These are phyloP conservation scores for Heptranchias perlo DNA, from an alignment of 2,113 vertebrate genomes.

Conservation along the genomic window DNA sequence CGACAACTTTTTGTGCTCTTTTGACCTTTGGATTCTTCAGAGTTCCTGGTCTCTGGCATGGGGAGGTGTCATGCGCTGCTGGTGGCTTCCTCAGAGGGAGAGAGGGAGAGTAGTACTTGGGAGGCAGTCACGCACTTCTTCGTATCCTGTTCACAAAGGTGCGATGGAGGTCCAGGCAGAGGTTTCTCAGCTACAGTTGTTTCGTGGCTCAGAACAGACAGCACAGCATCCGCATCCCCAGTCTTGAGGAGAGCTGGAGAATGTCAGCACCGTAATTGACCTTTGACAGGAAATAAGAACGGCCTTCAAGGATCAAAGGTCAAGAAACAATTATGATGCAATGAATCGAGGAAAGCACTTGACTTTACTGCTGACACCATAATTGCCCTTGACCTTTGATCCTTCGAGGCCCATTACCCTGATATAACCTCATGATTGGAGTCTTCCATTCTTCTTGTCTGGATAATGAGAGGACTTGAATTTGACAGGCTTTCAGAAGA, in stretches of 20 bases:
- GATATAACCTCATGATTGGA: not conserved
- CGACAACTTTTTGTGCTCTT: not conserved
- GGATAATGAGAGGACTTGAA: not conserved
- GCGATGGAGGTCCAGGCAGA: not conserved
- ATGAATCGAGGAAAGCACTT: not conserved
- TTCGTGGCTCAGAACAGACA: not conserved
- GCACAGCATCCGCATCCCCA: not conserved
- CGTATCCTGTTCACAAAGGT: not conserved
- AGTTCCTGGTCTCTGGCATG: not conserved
- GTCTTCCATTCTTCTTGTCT: not conserved
- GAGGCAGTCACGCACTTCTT: not conserved
- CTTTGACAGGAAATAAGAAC: not conserved
- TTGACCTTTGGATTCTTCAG: not conserved
- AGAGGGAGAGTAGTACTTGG: not conserved
- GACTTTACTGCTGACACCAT: not conserved
- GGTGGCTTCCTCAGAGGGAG: too few relatives aligned
- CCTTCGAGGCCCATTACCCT: not conserved
- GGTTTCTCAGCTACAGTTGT: not conserved
- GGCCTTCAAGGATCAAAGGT: not conserved
- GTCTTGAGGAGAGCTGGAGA: not conserved
- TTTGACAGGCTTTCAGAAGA: not conserved
- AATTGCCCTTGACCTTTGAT: conserved; percentile 6
- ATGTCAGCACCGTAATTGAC: not conserved
- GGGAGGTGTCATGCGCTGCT: not conserved
- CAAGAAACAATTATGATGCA: not conserved